A percentile compares a stretch with the other conserved stretches of the same genome.
These are phyloP conservation scores for Acanthosepion lycidas DNA, from an alignment of 2,888 invertebrate genomes.

Conservation along the genomic window DNA sequence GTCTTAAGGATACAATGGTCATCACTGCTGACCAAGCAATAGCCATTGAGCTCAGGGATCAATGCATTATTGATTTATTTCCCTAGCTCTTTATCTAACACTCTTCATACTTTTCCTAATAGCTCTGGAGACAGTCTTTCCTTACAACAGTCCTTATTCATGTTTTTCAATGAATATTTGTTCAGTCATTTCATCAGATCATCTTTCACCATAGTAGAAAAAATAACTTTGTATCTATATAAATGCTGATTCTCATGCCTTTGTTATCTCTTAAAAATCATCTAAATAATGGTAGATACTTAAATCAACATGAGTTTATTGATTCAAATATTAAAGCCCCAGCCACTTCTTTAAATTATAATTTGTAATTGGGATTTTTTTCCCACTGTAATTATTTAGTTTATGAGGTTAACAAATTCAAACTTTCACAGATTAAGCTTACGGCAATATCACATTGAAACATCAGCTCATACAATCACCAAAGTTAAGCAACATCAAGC, in stretches of 20 bases:
- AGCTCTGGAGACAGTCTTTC: neutral
- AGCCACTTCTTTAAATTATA: neutral
- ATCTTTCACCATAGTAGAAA: neutral
- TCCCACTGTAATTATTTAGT: no score
- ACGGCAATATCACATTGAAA: no score
- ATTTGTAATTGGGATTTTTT: neutral
- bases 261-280: neutral
- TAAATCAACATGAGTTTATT: neutral
- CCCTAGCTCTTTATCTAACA: neutral
- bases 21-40: neutral
- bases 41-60: neutral
- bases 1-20: constrained; percentile 15
- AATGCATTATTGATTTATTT: neutral
- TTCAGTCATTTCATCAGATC: neutral
- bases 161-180: neutral
- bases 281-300: neutral
- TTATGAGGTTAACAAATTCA: no score
- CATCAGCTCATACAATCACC: no score
- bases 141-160: neutral
- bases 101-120: neutral
- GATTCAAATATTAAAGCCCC: neutral
- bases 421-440: no score
- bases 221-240: neutral
- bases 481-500: no score
- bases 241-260: neutral